These are phyloP conservation scores for Platycercus adscitus DNA, from an alignment of 2,113 vertebrate species.

Conservation along the genomic window DNA sequence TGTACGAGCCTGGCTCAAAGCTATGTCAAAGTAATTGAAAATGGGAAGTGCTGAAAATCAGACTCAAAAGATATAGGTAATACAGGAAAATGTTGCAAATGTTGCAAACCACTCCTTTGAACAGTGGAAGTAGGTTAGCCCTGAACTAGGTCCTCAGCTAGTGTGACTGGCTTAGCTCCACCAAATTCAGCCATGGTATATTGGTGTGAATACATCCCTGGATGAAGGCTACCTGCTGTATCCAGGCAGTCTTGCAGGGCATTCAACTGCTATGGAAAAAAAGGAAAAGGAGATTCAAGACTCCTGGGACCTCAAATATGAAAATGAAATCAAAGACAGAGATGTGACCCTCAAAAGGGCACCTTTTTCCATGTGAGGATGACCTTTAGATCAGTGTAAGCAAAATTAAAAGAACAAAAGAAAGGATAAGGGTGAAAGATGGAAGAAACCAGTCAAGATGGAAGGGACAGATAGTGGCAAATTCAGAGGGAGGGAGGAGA, in stretches of 20 bases:
- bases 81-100: constrained; percentile 23
- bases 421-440: background rate
- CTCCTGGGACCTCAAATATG: background rate
- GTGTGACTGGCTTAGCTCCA: background rate
- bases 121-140: background rate
- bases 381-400: background rate
- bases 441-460: background rate
- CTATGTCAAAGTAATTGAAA: constrained; percentile 19
- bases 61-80: background rate
- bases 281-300: background rate
- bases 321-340: background rate
- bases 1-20: background rate
- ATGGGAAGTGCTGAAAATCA: constrained; percentile 33
- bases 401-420: background rate
- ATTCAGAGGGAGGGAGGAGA: background rate
- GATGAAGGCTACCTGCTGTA: background rate
- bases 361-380: background rate
- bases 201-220: background rate
- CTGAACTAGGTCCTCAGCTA: background rate
- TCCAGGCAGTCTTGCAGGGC: background rate
- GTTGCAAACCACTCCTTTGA: background rate
- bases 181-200: background rate
- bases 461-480: background rate
- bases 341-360: background rate
- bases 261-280: background rate